phyloP scores from a whole-genome alignment of 2,113 vertebrate genomes.

The Gallinago paraguaiae region DNA sequence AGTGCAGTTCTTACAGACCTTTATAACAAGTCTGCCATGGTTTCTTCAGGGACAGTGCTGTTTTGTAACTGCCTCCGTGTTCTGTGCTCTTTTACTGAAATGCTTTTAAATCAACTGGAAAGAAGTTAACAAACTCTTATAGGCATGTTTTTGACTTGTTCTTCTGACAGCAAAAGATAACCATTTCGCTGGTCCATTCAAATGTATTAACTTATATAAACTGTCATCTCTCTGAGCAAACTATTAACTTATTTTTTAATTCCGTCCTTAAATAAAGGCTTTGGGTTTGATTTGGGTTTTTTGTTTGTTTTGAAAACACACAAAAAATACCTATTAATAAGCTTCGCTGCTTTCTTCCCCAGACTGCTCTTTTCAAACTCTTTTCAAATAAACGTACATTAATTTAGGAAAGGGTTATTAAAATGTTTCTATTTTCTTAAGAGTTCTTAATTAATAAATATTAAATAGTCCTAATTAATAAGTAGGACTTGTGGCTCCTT shows the following conservation, averaged over 20 bases:
- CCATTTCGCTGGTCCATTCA: conserved; percentile 55
- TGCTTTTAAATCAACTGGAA: conserved; percentile 61
- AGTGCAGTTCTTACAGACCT: conserved; percentile 6
- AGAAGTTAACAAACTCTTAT: conserved; percentile 10
- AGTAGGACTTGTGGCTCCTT: background rate
- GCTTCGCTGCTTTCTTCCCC: background rate
- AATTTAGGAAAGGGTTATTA: background rate
- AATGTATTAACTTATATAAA: conserved; percentile 64
- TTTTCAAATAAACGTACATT: background rate
- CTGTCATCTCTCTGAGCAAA: conserved; percentile 71
- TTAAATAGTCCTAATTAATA: background rate
- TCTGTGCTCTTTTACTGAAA: conserved; percentile 56
- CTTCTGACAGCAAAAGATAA: conserved; percentile 57
- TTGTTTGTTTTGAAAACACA: conserved; percentile 61
- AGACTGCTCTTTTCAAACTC: background rate
- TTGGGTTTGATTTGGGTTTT: conserved; percentile 17
- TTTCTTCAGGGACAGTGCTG: conserved; percentile 9
- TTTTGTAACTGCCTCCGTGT: conserved; percentile 63
- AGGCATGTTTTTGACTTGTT: conserved; percentile 72
- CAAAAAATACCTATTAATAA: background rate
- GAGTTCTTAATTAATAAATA: background rate
- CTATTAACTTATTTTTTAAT: conserved; percentile 73
- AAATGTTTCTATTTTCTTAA: background rate
- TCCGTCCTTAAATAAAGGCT: conserved; percentile 78
- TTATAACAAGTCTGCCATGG: background rate